Evolutionary conservation across 2,113 vertebrate genomes (phyloP), one percentile per base, ranked within the genome.

Genomic region (Danionella cerebrum): DNA sequence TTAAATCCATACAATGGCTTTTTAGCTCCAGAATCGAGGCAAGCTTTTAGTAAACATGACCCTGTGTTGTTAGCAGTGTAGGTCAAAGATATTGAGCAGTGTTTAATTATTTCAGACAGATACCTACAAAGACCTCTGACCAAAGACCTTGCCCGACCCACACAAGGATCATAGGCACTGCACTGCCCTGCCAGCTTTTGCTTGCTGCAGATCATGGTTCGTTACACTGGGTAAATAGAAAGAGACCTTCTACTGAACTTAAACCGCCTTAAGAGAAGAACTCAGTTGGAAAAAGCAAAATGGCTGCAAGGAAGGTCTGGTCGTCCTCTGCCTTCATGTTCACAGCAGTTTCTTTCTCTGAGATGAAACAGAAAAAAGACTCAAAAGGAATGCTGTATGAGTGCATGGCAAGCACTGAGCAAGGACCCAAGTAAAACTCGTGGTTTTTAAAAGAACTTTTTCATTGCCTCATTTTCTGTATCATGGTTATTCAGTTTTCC

Each of bases 21-120:
- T n/a, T n/a, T n/a, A n/a, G n/a, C n/a, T n/a, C n/a, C n/a, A n/a
- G n/a, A n/a, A n/a, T n/a, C n/a, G n/a, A n/a, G n/a, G n/a, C n/a
- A n/a, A n/a, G n/a, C n/a, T n/a, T n/a, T n/a, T n/a, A n/a, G n/a
- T n/a, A n/a, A n/a, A n/a, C n/a, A n/a, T n/a, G n/a, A n/a, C n/a
- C n/a, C 9, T 33, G 1, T 33, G 9, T 33, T 33, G 5, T 33
- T 33, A 24, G 22, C 45, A 24, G 22, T 60, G 10, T 62, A 25
- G 45, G 57, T 35, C n/a, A n/a, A n/a, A n/a, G 9, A 27, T 68
- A 33, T 63, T 41, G 47, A 39, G 31, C 16, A 21, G 22, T 8
- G 57, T 48, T 63, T 68, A 50, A 68, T 63, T 73, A 52, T 54
- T 72, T 72, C 68, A 57, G 71, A 24, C 41, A 57, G 41, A 41